Percentiles rank a stretch among this genome's conserved stretches.
These are phyloP conservation scores for Axea sp. DNA, from an alignment of 2,888 invertebrate species.

Conservation along the genomic window DNA sequence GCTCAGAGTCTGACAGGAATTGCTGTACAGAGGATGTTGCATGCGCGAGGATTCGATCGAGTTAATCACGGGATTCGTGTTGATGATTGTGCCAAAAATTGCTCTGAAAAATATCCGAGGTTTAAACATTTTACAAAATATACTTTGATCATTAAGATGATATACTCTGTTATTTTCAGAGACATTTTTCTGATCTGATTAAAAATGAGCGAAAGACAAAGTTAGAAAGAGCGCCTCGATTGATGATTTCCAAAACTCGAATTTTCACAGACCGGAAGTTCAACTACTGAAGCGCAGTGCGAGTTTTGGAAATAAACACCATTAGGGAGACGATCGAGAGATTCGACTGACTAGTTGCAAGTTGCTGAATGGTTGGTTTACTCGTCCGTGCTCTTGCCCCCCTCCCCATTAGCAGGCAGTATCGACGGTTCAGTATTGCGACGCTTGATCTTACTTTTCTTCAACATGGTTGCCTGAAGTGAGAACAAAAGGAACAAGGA, in stretches of 20 bases:
- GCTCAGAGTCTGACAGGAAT: slow-evolving; percentile 22
- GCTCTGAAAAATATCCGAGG: slow-evolving; percentile 42
- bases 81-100: slow-evolving; percentile 43
- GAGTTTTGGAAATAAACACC: slow-evolving; percentile 70
- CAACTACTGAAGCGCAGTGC: too few relatives aligned
- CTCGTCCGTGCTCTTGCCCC: slow-evolving; percentile 84
- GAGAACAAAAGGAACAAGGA: slow-evolving; percentile 78
- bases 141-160: too few relatives aligned
- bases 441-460: slow-evolving; percentile 99
- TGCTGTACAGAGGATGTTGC: slow-evolving; percentile 51
- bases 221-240: slow-evolving; percentile 66
- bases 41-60: slow-evolving; percentile 59
- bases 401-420: slow-evolving; percentile 85
- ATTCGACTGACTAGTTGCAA: slow-evolving; percentile 69
- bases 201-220: slow-evolving; percentile 66
- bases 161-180: too few relatives aligned
- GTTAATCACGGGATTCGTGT: slow-evolving; percentile 21
- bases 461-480: slow-evolving; percentile 99
- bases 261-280: slow-evolving; percentile 62
- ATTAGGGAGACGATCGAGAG: slow-evolving; percentile 61
- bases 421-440: slow-evolving; percentile 92
- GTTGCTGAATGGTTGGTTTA: slow-evolving; percentile 79
- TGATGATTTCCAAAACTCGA: slow-evolving; percentile 71
- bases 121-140: slow-evolving; percentile 30
- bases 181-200: slow-evolving; percentile 39